Conservation (phyloP, 2,797 vertebrate species). For the Hapalemur alaotrensis region DNA sequence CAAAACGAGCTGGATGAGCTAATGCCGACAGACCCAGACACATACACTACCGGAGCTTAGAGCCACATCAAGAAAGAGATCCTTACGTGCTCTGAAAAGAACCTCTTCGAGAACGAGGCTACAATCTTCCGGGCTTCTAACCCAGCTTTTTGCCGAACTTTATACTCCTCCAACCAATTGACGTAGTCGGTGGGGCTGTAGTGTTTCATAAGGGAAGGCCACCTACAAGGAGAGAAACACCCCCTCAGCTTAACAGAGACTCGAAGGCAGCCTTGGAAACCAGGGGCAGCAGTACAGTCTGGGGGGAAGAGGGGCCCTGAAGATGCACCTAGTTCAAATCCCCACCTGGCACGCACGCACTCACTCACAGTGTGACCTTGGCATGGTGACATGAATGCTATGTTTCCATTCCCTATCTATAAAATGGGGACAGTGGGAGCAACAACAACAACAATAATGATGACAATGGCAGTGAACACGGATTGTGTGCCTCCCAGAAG, state of each 20-base stretch:
- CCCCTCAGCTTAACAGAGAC: conserved; percentile 26
- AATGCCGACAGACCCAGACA: not conserved
- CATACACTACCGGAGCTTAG: not conserved
- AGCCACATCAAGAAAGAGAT: not conserved
- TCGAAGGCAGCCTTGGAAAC: not conserved
- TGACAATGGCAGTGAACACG: not conserved
- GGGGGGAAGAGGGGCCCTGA: not conserved
- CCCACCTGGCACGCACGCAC: not conserved
- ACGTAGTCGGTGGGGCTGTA: conserved; percentile 92
- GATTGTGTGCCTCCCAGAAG: not conserved
- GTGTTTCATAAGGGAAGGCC: conserved; percentile 95
- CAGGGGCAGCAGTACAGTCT: not conserved
- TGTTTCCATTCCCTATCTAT: not conserved
- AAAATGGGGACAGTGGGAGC: not conserved
- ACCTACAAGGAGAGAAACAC: conserved; percentile 86
- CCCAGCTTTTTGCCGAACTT: conserved; percentile 92
- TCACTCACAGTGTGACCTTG: conserved; percentile 59
- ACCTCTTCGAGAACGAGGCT: conserved; percentile 95
- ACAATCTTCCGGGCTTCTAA: conserved; percentile 93
- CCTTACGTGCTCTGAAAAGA: conserved; percentile 98
- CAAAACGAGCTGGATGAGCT: conserved; percentile 41
- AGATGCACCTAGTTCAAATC: not conserved
- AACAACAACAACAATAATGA: not conserved
- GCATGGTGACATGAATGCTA: not conserved
- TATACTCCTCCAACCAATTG: conserved; percentile 96